A percentile compares a stretch with the other conserved stretches of the same genome.
phyloP scores from a whole-genome alignment of 2,797 vertebrate species.

The Nasua narica region DNA sequence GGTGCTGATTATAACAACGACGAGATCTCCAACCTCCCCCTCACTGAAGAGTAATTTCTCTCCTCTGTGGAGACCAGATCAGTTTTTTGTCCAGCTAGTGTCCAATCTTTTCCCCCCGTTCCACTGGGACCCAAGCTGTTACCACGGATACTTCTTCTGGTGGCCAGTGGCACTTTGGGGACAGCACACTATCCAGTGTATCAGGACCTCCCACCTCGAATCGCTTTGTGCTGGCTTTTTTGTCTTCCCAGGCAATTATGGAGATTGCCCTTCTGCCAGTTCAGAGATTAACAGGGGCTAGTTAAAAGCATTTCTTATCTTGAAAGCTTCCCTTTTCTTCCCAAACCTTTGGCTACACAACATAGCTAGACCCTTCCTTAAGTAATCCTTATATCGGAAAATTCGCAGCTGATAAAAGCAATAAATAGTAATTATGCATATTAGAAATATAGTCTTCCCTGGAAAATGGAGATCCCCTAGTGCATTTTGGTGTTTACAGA shows the following conservation, averaged over 20 bases:
- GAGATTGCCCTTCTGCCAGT: background rate
- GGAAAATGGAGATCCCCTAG: constrained; percentile 22
- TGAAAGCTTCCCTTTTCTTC: constrained; percentile 38
- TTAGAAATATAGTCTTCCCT: constrained; percentile 26
- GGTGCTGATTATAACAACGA: background rate
- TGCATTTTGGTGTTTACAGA: constrained; percentile 47
- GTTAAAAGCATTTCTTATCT: constrained; percentile 25
- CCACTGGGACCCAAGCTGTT: background rate
- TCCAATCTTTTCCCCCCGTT: constrained; percentile 3
- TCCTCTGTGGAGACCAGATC: constrained; percentile 33
- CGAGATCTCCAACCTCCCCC: background rate
- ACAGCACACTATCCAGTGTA: background rate
- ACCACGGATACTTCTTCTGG: constrained; percentile 18
- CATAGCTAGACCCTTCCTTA: background rate
- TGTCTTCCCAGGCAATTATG: constrained; percentile 23
- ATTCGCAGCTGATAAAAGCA: constrained; percentile 38
- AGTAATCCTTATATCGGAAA: constrained; percentile 39
- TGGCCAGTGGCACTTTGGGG: background rate
- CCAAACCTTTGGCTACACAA: constrained; percentile 33
- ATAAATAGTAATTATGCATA: constrained; percentile 46
- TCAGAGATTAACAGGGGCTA: constrained; percentile 36
- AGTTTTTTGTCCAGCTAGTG: background rate
- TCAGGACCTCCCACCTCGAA: background rate
- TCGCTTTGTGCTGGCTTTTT: constrained; percentile 17
- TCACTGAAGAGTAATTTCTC: background rate